Percentiles rank a stretch among this genome's conserved stretches.
These are phyloP conservation scores for Heloderma charlesbogerti DNA, from an alignment of 2,113 vertebrate genomes.

Conservation along the genomic window DNA sequence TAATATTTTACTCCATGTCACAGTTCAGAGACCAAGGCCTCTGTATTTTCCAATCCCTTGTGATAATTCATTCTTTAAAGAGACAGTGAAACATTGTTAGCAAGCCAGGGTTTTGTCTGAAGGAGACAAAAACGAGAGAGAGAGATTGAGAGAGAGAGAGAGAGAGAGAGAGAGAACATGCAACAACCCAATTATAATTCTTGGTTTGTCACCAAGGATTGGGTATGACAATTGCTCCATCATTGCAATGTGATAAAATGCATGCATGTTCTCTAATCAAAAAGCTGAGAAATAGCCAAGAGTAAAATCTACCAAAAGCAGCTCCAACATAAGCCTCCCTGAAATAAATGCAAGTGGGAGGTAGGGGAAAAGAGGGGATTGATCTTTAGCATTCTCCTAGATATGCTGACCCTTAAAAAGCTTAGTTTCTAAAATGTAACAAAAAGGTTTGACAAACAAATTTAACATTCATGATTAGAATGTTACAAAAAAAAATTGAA, in stretches of 20 bases:
- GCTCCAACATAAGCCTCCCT: not conserved
- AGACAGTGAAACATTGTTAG: not conserved
- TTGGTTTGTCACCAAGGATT: not conserved
- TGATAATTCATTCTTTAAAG: not conserved
- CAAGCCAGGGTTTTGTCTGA: not conserved
- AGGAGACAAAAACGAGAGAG: not conserved
- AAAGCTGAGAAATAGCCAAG: not conserved
- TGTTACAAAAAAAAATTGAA: not conserved
- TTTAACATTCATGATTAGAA: not conserved
- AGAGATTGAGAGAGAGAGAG: not conserved
- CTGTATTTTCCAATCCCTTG: not conserved
- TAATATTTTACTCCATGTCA: not conserved
- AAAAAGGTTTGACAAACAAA: not conserved
- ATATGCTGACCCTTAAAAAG: conserved; percentile 28
- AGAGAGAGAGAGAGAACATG: not conserved
- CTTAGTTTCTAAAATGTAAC: not conserved
- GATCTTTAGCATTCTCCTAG: not conserved
- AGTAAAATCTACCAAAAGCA: not conserved
- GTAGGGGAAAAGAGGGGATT: not conserved
- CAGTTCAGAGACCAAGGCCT: not conserved
- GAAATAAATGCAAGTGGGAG: not conserved
- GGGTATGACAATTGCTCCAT: not conserved
- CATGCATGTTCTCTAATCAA: not conserved
- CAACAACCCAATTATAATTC: not conserved
- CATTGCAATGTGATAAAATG: not conserved